Percentiles rank a stretch among this genome's conserved stretches.
Evolutionary conservation across 2,888 invertebrate genomes (phyloP).

Genomic region (Tenthredo amoena): DNA sequence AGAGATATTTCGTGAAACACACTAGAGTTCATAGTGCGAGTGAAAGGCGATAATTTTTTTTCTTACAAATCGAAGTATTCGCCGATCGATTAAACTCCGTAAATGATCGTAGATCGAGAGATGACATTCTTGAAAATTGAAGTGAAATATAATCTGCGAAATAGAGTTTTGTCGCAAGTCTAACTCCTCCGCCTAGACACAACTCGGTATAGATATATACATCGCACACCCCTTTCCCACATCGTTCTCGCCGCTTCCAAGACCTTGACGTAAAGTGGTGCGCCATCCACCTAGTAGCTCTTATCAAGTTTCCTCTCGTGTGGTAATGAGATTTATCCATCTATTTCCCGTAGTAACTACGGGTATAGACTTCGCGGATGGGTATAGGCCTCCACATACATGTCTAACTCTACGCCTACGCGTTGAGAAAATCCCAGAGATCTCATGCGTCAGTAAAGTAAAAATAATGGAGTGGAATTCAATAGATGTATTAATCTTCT

Average conservation of each 20-base stretch:
- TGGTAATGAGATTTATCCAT: slow-evolving; percentile 50
- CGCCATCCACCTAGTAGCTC: slow-evolving; percentile 44
- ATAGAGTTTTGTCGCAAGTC: not conserved
- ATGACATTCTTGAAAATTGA: not conserved
- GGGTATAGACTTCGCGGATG: not conserved
- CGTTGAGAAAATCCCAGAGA: not conserved
- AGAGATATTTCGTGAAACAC: too few relatives aligned
- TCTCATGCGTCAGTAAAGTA: not conserved
- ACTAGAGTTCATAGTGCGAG: not conserved
- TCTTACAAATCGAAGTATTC: not conserved
- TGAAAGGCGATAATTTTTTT: not conserved
- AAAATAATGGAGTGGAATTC: not conserved
- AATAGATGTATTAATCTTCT: not conserved
- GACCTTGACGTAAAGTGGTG: slow-evolving; percentile 50
- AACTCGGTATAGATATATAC: not conserved
- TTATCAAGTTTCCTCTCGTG: slow-evolving; percentile 52
- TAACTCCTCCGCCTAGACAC: not conserved
- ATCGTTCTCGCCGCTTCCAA: slow-evolving; percentile 21
- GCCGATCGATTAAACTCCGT: not conserved
- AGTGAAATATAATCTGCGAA: not conserved
- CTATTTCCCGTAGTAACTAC: slow-evolving; percentile 45
- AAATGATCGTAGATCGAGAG: not conserved
- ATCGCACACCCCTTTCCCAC: not conserved
- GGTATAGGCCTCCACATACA: not conserved
- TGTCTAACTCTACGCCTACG: not conserved